Percentiles rank a stretch among this genome's conserved stretches.
These are phyloP conservation scores for Aphelinus certus DNA, from an alignment of 1,140 invertebrate genomes.

Conservation along the genomic window DNA sequence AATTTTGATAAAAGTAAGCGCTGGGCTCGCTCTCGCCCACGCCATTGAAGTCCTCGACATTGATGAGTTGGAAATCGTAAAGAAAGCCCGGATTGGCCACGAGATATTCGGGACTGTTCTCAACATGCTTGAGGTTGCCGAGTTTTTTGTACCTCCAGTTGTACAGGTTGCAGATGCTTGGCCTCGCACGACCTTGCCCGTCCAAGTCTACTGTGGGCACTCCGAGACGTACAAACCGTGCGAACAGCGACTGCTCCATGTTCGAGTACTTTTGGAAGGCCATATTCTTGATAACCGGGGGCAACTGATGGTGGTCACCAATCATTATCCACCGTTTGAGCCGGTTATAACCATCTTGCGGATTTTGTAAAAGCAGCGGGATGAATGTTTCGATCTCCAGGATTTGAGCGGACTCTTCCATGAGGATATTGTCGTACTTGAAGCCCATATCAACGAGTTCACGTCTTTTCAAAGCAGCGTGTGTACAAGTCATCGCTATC, in stretches of 20 bases:
- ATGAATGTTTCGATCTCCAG: constrained; percentile 99
- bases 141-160: constrained; percentile 98
- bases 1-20: constrained; percentile 98
- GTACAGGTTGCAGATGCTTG: constrained; percentile 93
- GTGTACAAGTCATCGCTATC: constrained; percentile 99
- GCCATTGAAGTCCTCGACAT: constrained; percentile 97
- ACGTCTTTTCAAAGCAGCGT: constrained; percentile 95
- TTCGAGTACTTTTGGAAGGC: constrained; percentile 99
- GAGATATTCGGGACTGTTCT: constrained; percentile 83
- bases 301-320: constrained; percentile 98
- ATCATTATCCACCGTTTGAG: constrained; percentile 99
- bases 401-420: constrained; percentile 99
- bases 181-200: constrained; percentile 93
- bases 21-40: constrained; percentile 97
- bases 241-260: constrained; percentile 99
- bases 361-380: constrained; percentile 95
- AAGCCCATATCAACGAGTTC: constrained; percentile 96
- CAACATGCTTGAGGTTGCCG: constrained; percentile 91
- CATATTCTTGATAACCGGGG: constrained; percentile 99
- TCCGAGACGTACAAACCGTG: constrained; percentile 92
- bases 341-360: constrained; percentile 93
- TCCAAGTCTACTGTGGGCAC: constrained; percentile 97
- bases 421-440: constrained; percentile 98
- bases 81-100: constrained; percentile 91
- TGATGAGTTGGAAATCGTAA: constrained; percentile 95